Conservation (phyloP, 1,140 invertebrate genomes). For the Anastrepha ludens region DNA sequence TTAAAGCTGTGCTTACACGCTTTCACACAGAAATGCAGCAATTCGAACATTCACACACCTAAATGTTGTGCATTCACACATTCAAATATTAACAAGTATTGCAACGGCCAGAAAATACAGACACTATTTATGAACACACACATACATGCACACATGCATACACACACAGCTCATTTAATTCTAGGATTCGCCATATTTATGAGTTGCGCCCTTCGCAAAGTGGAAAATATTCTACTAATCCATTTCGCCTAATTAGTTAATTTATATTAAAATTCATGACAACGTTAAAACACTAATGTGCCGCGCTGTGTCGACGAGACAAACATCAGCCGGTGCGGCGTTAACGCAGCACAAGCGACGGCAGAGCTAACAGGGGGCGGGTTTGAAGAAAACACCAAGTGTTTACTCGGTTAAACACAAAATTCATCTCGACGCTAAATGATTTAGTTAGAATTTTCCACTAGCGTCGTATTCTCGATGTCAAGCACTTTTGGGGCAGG, state of each 20-base stretch:
- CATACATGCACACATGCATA: not conserved
- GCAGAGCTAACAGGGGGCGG: not conserved
- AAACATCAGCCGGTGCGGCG: not conserved
- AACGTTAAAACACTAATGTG: constrained; percentile 41
- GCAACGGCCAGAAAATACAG: not conserved
- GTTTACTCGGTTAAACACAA: constrained; percentile 43
- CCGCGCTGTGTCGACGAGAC: not conserved
- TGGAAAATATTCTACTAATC: constrained; percentile 51
- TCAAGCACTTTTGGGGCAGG: not conserved
- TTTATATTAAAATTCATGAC: constrained; percentile 52
- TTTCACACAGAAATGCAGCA: not conserved
- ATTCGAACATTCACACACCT: too few species aligned
- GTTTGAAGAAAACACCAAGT: constrained; percentile 9
- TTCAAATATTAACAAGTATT: not conserved
- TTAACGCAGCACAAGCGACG: not conserved
- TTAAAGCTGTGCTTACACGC: too few species aligned
- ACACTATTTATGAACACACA: not conserved
- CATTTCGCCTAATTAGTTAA: constrained; percentile 52
- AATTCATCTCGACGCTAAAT: constrained; percentile 47
- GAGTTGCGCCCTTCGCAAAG: constrained; percentile 21
- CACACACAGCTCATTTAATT: not conserved
- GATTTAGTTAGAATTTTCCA: constrained; percentile 50
- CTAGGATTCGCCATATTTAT: constrained; percentile 9
- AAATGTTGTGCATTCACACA: too few species aligned
- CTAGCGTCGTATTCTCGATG: constrained; percentile 23